phyloP scores from a whole-genome alignment of 1,140 invertebrate genomes.

The Palaemon carinicauda region DNA sequence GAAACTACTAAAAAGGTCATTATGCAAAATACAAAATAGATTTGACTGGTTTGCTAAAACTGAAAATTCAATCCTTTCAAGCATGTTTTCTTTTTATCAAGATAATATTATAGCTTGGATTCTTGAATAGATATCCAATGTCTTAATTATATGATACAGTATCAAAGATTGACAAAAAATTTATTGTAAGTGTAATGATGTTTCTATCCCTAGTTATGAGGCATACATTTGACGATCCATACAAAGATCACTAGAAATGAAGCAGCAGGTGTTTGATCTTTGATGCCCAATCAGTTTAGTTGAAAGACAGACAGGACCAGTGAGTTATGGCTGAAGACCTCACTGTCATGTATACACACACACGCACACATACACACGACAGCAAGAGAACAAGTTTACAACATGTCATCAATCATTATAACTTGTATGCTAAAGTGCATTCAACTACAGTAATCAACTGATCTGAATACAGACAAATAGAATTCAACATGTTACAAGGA shows the following conservation, averaged over 20 bases:
- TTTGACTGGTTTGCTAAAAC: not conserved
- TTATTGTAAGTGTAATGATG: not conserved
- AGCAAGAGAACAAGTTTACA: slow-evolving; percentile 16
- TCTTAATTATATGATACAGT: not conserved
- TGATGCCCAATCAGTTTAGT: slow-evolving; percentile 1
- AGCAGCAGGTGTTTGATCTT: slow-evolving; percentile 11
- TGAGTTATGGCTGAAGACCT: slow-evolving; percentile 11
- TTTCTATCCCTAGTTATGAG: not conserved
- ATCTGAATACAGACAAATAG: not conserved
- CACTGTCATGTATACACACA: slow-evolving; percentile 34
- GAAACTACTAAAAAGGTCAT: not conserved
- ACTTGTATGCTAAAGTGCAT: not conserved
- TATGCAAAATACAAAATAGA: slow-evolving; percentile 9
- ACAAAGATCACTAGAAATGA: slow-evolving; percentile 1
- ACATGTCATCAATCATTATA: not conserved
- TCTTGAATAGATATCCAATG: not conserved
- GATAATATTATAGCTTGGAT: not conserved
- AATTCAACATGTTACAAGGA: no score
- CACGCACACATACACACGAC: slow-evolving; percentile 35
- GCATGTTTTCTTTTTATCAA: not conserved
- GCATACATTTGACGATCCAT: slow-evolving; percentile 8
- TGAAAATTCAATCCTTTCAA: not conserved
- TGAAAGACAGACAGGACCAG: slow-evolving; percentile 24
- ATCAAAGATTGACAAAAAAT: slow-evolving; percentile 7
- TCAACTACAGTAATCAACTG: not conserved